Base-by-base conservation (phyloP, 92 coral and sea anemone genomes). In the Phenganax marumi region DNA sequence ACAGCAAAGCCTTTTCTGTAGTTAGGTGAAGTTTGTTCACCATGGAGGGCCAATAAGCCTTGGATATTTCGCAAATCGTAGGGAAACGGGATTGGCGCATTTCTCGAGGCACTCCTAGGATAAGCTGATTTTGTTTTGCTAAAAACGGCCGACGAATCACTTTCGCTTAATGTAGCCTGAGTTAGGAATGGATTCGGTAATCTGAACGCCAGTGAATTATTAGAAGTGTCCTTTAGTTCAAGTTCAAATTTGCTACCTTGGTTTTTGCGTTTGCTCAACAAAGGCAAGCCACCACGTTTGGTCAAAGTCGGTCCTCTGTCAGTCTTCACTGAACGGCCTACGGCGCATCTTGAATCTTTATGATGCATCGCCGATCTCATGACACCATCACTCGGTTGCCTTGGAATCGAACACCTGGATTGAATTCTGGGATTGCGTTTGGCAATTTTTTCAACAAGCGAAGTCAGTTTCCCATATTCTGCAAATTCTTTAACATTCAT, bases 401-500 rank as follows among this genome's bases (percentile, higher is more conserved):
- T 48, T 60, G 71, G 58, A 78, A 63, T 61, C 50, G 69, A 26
- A 3, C 68, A 76, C n/a, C 68, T 49, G 21, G 81, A 76, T 39
- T 55, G 81, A 7, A 24, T 56, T 18, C 24, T 54, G 13, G 81
- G 53, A 39, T 22, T 54, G 18, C 68, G 62, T 10, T 54, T 76
- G 8, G 73, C 13, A 13, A 78, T 78, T 39, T 57, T 16, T 18
- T 78, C 73, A 7, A 51, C 43, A 16, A 78, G 24, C 63, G 72
- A 8, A 3, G 17, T 19, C 12, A 76, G 52, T 54, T 56, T 47
- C 10, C 68, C 51, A 2, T 56, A 21, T 39, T 76, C 81, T 16
- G 83, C 83, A 3, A 78, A 58, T 24, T 78, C 73, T 60, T 50
- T 60, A 12, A 50, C 83, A 49, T 63, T 78, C 83, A 78, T 17